Percentiles rank a stretch among this genome's conserved stretches.
Evolutionary conservation across 1,140 invertebrate species (phyloP).

Genomic region (Hydropsyche tenuis): DNA sequence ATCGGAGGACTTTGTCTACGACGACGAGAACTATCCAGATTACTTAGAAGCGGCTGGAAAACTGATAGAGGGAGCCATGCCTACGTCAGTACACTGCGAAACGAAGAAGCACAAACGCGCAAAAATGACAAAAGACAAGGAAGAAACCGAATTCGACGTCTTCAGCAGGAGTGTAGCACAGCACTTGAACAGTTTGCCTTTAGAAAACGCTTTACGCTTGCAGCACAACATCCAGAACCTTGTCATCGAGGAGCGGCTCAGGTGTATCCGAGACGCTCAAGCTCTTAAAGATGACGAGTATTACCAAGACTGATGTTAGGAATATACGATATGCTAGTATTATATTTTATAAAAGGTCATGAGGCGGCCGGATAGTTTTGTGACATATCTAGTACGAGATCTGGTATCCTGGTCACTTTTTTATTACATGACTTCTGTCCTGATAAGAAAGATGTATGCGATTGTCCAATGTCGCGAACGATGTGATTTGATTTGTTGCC

Average conservation of each 20-base stretch:
- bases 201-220: slow-evolving; percentile 22
- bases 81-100: too few species aligned
- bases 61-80: neutral
- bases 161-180: slow-evolving; percentile 12
- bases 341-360: too few species aligned
- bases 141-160: slow-evolving; percentile 12
- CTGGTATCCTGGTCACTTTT: too few species aligned
- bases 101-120: too few species aligned
- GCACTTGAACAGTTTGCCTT: slow-evolving; percentile 29
- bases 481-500: too few species aligned
- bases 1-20: neutral
- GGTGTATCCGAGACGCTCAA: neutral
- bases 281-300: neutral
- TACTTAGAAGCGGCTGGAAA: neutral
- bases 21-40: neutral
- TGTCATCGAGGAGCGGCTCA: neutral
- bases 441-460: too few species aligned
- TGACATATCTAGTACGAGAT: too few species aligned
- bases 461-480: too few species aligned
- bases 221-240: slow-evolving; percentile 26
- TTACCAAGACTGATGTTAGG: slow-evolving; percentile 7
- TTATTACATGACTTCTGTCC: too few species aligned
- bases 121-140: neutral
- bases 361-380: too few species aligned
- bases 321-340: too few species aligned